phyloP scores from a whole-genome alignment of 2,888 invertebrate species.

The Pristionchus maxplancki region DNA sequence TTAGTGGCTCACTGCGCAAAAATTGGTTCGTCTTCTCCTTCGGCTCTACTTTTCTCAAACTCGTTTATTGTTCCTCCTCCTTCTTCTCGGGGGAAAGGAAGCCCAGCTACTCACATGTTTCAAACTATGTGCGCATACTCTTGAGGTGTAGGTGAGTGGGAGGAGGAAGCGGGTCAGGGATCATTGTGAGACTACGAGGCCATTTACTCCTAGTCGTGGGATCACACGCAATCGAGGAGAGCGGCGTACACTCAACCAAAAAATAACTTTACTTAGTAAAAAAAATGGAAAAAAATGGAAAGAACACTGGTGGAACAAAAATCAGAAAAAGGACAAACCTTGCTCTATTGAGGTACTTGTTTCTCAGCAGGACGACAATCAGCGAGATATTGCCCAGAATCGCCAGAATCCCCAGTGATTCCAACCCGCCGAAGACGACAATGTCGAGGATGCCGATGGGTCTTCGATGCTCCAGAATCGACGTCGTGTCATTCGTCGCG shows the following conservation, averaged over 20 bases:
- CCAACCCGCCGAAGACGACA: conserved; percentile 62
- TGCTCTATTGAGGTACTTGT: conserved; percentile 73
- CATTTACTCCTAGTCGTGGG: neutral
- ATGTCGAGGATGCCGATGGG: conserved; percentile 58
- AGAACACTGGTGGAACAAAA: neutral
- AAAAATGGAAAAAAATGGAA: no score
- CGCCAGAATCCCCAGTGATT: conserved; percentile 70
- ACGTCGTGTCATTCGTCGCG: neutral
- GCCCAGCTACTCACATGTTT: conserved; percentile 32
- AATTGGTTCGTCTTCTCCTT: conserved; percentile 26
- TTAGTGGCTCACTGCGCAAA: conserved; percentile 26
- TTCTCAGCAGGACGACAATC: conserved; percentile 70
- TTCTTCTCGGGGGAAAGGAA: conserved; percentile 6
- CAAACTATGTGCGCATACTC: conserved; percentile 18
- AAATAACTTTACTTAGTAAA: no score
- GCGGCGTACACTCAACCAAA: no score
- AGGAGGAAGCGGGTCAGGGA: neutral
- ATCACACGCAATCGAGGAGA: neutral
- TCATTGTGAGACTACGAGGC: neutral
- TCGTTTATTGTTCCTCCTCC: conserved; percentile 46
- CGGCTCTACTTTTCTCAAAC: conserved; percentile 44
- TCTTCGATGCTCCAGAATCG: neutral
- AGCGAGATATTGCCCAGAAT: conserved; percentile 72
- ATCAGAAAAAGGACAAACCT: conserved; percentile 59
- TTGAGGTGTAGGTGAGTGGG: conserved; percentile 14